These are phyloP conservation scores for Indicator indicator DNA, from an alignment of 2,113 vertebrate genomes.

Conservation along the genomic window DNA sequence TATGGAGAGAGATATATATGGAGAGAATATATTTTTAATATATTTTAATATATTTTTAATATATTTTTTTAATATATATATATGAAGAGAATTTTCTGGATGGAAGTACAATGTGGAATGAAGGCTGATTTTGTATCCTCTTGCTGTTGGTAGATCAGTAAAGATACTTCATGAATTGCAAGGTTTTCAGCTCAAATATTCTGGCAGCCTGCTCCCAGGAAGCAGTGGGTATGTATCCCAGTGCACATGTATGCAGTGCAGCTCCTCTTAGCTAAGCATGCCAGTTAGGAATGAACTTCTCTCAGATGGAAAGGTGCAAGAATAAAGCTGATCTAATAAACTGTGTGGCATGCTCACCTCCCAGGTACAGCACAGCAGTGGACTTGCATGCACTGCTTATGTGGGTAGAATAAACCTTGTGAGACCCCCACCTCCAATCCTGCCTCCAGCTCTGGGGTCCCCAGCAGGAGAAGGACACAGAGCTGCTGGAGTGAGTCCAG, in stretches of 20 bases:
- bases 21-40: no score
- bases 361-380: not conserved
- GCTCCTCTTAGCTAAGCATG: not conserved
- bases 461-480: no score
- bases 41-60: no score
- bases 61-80: no score
- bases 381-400: not conserved
- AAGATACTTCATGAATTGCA: not conserved
- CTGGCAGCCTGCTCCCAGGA: not conserved
- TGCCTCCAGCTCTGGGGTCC: no score
- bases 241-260: not conserved
- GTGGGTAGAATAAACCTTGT: not conserved
- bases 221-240: not conserved
- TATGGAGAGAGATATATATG: no score
- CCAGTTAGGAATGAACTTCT: not conserved
- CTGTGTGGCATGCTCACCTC: not conserved
- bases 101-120: not conserved
- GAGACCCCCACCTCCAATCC: no score
- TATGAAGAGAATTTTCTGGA: not conserved
- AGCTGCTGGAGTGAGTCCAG: no score
- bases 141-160: not conserved
- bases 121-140: not conserved
- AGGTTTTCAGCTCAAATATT: not conserved
- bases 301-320: not conserved
- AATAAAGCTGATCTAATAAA: not conserved